Conservation (phyloP, 2,797 vertebrate genomes). For the Melanotaenia maccullochi region DNA sequence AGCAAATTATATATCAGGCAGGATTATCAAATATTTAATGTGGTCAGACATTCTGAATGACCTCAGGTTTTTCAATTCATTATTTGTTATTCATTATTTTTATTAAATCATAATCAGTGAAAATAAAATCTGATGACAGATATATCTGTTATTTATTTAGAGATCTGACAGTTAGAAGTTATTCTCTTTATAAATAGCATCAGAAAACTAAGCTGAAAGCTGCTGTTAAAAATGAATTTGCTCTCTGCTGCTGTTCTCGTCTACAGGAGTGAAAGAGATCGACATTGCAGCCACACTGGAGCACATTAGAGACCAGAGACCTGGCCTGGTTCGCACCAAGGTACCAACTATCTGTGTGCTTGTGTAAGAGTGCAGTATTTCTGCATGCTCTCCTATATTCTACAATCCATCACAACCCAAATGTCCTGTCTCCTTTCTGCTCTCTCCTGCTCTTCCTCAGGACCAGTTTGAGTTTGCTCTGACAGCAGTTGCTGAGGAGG, state of each 20-base stretch:
- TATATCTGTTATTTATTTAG: too few relatives aligned
- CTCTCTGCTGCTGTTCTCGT: conserved; percentile 1
- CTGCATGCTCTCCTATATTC: background rate
- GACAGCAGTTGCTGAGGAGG: conserved; percentile 96
- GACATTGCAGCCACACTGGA: conserved; percentile 97
- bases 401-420: background rate
- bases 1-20: background rate
- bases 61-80: background rate
- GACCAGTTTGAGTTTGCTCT: conserved; percentile 98
- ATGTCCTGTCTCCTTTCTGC: background rate
- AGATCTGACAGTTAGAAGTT: background rate
- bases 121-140: background rate
- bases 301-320: conserved; percentile 95
- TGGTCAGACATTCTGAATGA: background rate
- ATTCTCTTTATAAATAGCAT: background rate
- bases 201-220: background rate
- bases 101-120: background rate
- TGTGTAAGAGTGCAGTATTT: conserved; percentile 2
- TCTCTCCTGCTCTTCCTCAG: conserved; percentile 67
- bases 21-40: background rate
- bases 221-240: background rate
- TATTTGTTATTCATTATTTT: background rate
- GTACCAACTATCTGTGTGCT: conserved; percentile 70
- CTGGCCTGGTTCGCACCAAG: conserved; percentile 94
- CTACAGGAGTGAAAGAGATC: conserved; percentile 95